Base-by-base conservation (phyloP, 2,113 vertebrate species). In the Heloderma charlesbogerti region DNA sequence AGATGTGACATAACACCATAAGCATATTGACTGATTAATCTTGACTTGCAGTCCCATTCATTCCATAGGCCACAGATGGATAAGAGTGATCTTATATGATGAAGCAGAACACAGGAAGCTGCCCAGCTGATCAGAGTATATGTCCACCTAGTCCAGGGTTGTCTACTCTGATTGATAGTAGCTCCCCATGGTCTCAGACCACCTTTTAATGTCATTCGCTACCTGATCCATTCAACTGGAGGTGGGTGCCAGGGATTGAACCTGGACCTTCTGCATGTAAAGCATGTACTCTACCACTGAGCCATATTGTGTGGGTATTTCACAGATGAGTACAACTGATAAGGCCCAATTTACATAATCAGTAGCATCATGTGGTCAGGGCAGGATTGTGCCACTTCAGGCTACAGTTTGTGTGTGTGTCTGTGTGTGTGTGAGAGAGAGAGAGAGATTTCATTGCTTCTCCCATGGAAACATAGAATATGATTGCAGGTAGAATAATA, bases 1-100 rank as follows among this genome's bases (percentile, higher is more conserved):
- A 6, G 84, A 57, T 10, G 20, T 22, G 48, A 51, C 51, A 37
- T 57, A 71, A 86, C 94, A 94, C 93, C 94, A 57, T 69, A 90
- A 79, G 31, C 10, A 20, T 10, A 37, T 13, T 43, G 83, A n/a
- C 10, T n/a, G 71, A 45, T 27, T 34, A 37, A 54, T 54, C 45
- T 89, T 54, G 63, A 81, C 81, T 66, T 37, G 6, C 16, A 67
- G 15, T 16, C 40, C 25, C 40, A 16, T n/a, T 75, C 31, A 29
- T 77, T 66, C 60, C 6, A 31, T 4, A 20, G 12, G 54, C 25
- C 25, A 37, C 22, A 37, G 89, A 90, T 91, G 0, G 92, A 87
- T 3, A 83, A 75, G 93, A 91, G 86, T 27, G n/a, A 79, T 89
- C 71, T 86, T 93, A 89, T 95, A 84, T 57, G 92, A 71, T n/a